Percentiles rank a stretch among this genome's conserved stretches.
These are phyloP conservation scores for Apeltes quadracus DNA, from an alignment of 2,113 vertebrate species.

Conservation along the genomic window DNA sequence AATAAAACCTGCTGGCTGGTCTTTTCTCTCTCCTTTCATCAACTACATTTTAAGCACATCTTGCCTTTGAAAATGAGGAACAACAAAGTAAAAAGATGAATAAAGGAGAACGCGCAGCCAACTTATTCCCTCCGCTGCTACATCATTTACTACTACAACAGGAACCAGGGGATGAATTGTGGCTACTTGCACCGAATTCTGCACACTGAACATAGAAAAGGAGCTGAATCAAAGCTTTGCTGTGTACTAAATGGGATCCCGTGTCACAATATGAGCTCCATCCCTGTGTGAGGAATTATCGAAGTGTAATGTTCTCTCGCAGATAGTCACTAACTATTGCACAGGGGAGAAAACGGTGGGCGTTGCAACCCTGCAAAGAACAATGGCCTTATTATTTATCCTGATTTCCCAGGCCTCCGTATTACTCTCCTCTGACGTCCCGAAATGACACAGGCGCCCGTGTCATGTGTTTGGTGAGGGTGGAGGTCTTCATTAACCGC, in stretches of 20 bases:
- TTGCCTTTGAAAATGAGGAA: constrained; percentile 68
- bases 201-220: constrained; percentile 52
- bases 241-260: constrained; percentile 12
- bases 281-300: constrained; percentile 15
- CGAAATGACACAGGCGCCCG: constrained; percentile 31
- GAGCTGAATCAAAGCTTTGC: constrained; percentile 51
- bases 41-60: constrained; percentile 65
- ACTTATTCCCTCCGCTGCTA: constrained; percentile 55
- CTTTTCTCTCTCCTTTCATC: constrained; percentile 70
- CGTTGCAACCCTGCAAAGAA: constrained; percentile 13
- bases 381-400: constrained; percentile 41
- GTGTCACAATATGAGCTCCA: constrained; percentile 31
- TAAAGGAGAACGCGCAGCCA: constrained; percentile 40
- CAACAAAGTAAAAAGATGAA: constrained; percentile 63
- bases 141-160: constrained; percentile 69
- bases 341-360: not conserved
- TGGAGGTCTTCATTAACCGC: constrained; percentile 58
- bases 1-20: constrained; percentile 79
- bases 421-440: constrained; percentile 34
- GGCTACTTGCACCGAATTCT: constrained; percentile 33
- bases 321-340: constrained; percentile 33
- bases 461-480: constrained; percentile 53
- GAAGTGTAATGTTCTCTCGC: constrained; percentile 26
- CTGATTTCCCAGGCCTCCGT: constrained; percentile 51
- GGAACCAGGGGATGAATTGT: constrained; percentile 48